These are phyloP conservation scores for Romanogobio albipinnatus DNA, from an alignment of 2,113 vertebrate species.

Conservation along the genomic window DNA sequence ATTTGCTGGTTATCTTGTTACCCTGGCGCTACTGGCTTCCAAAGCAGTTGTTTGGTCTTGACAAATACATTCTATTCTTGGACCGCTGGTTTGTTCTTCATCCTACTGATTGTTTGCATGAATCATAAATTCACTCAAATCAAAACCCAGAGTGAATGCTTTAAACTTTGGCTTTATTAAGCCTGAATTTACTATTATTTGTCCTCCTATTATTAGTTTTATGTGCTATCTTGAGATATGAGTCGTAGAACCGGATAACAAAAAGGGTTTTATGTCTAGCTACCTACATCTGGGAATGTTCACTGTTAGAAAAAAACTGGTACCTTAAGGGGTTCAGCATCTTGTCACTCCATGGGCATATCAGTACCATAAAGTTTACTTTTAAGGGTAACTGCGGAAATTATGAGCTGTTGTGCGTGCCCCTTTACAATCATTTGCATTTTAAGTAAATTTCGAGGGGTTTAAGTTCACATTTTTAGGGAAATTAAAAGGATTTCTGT, in stretches of 20 bases:
- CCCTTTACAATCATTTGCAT: not conserved
- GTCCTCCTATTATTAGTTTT: slow-evolving; percentile 4
- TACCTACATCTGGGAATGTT: not conserved
- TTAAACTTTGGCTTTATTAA: slow-evolving; percentile 14
- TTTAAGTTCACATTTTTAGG: not conserved
- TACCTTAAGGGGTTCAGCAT: not conserved
- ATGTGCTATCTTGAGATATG: not conserved
- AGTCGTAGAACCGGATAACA: slow-evolving; percentile 5
- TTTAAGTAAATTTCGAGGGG: no score
- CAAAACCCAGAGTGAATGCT: not conserved
- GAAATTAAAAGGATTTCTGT: not conserved
- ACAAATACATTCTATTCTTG: slow-evolving; percentile 21
- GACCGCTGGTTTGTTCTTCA: not conserved
- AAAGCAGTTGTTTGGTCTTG: not conserved
- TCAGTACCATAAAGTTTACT: not conserved
- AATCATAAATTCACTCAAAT: not conserved
- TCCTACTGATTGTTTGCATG: slow-evolving; percentile 9
- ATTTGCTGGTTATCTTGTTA: not conserved
- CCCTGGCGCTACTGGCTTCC: not conserved
- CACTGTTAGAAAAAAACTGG: not conserved
- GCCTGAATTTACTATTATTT: slow-evolving; percentile 22
- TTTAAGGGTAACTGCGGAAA: no score
- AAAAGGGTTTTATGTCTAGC: not conserved
- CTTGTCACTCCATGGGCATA: not conserved
- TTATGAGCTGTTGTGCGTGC: no score